phyloP scores from a whole-genome alignment of 2,888 invertebrate species.

The Troilus luridus region DNA sequence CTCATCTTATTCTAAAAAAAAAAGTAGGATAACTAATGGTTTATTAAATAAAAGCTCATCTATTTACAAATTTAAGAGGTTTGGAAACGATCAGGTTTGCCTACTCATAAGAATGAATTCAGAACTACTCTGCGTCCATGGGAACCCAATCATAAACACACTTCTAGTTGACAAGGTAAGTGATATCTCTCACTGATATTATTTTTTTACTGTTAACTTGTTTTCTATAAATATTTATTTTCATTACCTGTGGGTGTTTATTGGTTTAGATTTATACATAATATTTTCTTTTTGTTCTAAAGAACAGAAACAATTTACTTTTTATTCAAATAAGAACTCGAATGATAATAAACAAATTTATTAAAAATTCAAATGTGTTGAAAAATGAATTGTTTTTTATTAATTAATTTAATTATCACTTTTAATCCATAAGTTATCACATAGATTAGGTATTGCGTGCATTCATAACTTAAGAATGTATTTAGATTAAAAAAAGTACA shows the following conservation, averaged over 20 bases:
- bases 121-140: neutral
- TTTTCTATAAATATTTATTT: neutral
- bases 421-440: neutral
- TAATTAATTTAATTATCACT: neutral
- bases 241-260: neutral
- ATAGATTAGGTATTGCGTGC: neutral
- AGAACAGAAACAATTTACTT: neutral
- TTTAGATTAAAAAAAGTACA: neutral
- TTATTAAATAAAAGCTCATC: neutral
- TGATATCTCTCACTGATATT: neutral
- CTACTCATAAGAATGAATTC: constrained; percentile 22
- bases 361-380: neutral
- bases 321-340: neutral
- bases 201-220: neutral
- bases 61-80: neutral
- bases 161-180: constrained; percentile 43
- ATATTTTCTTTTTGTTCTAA: neutral
- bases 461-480: neutral
- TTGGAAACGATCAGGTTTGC: constrained; percentile 1
- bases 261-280: neutral
- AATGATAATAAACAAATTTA: neutral
- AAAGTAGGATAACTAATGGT: neutral
- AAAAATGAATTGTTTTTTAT: neutral
- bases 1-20: neutral
- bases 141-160: constrained; percentile 27